A percentile compares a stretch with the other conserved stretches of the same genome.
Evolutionary conservation across 2,888 invertebrate genomes (phyloP).

Genomic region (Pammene fasciana): DNA sequence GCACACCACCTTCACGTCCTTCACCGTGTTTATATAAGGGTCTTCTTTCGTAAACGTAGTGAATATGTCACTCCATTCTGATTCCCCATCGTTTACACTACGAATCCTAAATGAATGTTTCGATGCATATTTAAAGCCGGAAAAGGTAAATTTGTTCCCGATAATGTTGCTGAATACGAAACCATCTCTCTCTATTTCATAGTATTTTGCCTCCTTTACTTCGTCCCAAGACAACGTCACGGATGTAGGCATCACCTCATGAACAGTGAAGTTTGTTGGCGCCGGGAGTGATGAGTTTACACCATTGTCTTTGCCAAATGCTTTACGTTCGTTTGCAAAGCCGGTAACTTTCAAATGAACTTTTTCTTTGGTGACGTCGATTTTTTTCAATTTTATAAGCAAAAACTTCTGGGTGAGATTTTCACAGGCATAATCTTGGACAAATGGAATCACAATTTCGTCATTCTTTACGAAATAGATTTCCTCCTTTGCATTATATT

Average conservation of each 20-base stretch:
- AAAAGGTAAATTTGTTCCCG: slow-evolving; percentile 56
- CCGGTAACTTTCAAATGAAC: slow-evolving; percentile 66
- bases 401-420: slow-evolving; percentile 59
- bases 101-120: slow-evolving; percentile 66
- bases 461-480: slow-evolving; percentile 63
- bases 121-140: slow-evolving; percentile 56
- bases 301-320: slow-evolving; percentile 54
- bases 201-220: slow-evolving; percentile 53
- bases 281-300: slow-evolving; percentile 49
- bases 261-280: slow-evolving; percentile 53
- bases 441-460: slow-evolving; percentile 64
- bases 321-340: slow-evolving; percentile 53
- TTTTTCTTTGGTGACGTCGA: slow-evolving; percentile 60
- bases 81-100: slow-evolving; percentile 59
- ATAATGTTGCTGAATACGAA: slow-evolving; percentile 62
- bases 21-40: slow-evolving; percentile 56
- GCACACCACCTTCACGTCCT: slow-evolving; percentile 57
- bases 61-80: slow-evolving; percentile 68
- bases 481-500: slow-evolving; percentile 60
- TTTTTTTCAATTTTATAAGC: slow-evolving; percentile 64
- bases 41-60: slow-evolving; percentile 55
- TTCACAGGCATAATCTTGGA: slow-evolving; percentile 50
- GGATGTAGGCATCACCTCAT: slow-evolving; percentile 55
- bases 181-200: slow-evolving; percentile 72
- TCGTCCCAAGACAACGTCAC: slow-evolving; percentile 62